Base-by-base conservation (phyloP, 2,797 vertebrate species). In the Cyprinodon diabolis region DNA sequence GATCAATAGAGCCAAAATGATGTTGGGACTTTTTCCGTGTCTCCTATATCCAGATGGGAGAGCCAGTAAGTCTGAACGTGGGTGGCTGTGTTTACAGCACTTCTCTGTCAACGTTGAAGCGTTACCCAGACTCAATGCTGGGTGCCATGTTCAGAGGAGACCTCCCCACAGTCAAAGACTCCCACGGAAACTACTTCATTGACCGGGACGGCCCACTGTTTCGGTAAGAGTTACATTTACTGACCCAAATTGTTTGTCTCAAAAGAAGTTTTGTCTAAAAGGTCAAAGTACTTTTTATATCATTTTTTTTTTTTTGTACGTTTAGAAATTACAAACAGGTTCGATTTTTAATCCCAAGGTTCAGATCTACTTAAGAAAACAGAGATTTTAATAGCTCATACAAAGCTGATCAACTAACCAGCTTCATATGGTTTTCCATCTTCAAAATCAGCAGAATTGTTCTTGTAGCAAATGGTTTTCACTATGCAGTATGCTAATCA, bases 91-190 rank as follows among this genome's bases (percentile, higher is more conserved):
- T 97, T 76, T 98, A 98, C 68, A 97, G 96, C 67, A 97, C 96
- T 35, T 62, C 58, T 37, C 58, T 62, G 35, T 40, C 96, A 63
- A 98, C 96, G 4, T 89, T 98, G 77, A 96, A 96, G 5, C 95
- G 96, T 25, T 97, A 98, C 86, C 96, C 97, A 0, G 97, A 98
- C 89, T 98, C 97, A 71, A 97, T 97, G 96, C 93, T 99, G 74
- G 97, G 97, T 54, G 97, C 96, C 87, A 98, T 98, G 96, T 97
- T 99, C 88, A 91, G 96, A 67, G 97, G 97, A 12, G 96, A 97
- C 89, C 96, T 98, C 84, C 96, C 96, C 75, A 97, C 96, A 2
- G 94, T 96, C 58, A 95, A 94, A 84, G 97, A 99, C 80, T 84
- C 96, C 67, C 95, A 95, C 51, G 96, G 97, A 83, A 96, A 97